Evolutionary conservation across 2,888 invertebrate genomes (phyloP).

Genomic region (Ophion ventricosus): DNA sequence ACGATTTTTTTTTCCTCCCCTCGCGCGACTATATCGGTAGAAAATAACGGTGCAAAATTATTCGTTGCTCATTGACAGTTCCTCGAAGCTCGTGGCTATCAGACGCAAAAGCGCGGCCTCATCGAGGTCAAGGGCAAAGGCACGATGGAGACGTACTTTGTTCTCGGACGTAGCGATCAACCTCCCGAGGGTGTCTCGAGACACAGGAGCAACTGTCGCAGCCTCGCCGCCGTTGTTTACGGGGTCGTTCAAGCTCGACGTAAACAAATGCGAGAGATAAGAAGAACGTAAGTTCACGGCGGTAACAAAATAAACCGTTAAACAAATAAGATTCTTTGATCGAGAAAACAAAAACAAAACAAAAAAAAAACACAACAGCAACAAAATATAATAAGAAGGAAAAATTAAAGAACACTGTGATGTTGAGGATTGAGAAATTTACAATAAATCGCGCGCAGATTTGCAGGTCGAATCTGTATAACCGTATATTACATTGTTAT

Average conservation of each 20-base stretch:
- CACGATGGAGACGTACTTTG: conserved; percentile 97
- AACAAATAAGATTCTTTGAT: conserved; percentile 15
- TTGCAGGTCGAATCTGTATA: conserved; percentile 72
- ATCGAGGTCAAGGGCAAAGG: conserved; percentile 98
- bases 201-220: conserved; percentile 90
- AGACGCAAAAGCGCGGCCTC: conserved; percentile 90
- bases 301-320: neutral
- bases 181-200: conserved; percentile 86
- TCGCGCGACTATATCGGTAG: neutral
- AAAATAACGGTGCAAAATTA: neutral
- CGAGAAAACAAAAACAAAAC: conserved; percentile 24
- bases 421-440: conserved; percentile 31
- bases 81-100: conserved; percentile 89
- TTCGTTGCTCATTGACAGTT: conserved; percentile 85
- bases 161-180: conserved; percentile 87
- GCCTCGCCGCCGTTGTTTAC: conserved; percentile 94
- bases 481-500: conserved; percentile 81
- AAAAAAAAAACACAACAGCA: conserved; percentile 13
- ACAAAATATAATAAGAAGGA: neutral
- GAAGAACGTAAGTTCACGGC: conserved; percentile 71
- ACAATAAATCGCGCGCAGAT: conserved; percentile 36
- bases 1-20: neutral
- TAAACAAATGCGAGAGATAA: conserved; percentile 85
- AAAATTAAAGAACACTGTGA: conserved; percentile 42
- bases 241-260: conserved; percentile 93